Evolutionary conservation across 1,140 invertebrate species (phyloP), one percentile per base, ranked within the genome.

Genomic region (Neocloeon triangulifer): DNA sequence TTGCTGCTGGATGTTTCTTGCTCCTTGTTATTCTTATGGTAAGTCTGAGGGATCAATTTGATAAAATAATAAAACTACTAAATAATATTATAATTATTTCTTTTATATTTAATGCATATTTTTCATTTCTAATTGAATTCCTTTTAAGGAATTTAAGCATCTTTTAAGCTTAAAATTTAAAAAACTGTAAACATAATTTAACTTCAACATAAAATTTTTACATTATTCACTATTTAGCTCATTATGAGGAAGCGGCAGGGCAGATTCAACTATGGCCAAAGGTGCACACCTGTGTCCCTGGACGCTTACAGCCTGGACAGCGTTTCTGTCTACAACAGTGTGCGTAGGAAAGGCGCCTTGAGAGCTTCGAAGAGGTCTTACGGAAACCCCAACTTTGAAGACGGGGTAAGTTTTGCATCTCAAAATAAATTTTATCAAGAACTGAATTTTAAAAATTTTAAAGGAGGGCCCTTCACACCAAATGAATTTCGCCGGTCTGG

Each of bases 261-360:
- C 39, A 53, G 59, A 20, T 60, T 59, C 10, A 69, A 71, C 34
- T 85, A 84, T 41, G 77, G 77, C 0, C 77, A 81, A 50, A 62
- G 80, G 17, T 88, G 81, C 47, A 76, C 74, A 4, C 81, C 81
- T 0, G 79, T 84, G 1, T 79, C 76, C 22, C 52, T 85, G 37
- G 81, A 89, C 44, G 78, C 78, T 9, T 88, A 85, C 55, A 84
- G 76, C 42, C 53, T 88, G 42, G 81, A 86, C 52, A 86, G 79
- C 46, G 73, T 85, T 17, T 85, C 81, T 1, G 74, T 82, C 4
- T 73, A 74, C 40, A 73, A 73, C 40, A 75, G 70, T 35, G 66
- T 75, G 5, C 61, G 77, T 18, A 73, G 79, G 46, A 65, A 66
- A 26, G 61, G 60, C 18, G 61, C 60, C 7, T 59, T 41, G 14